A percentile compares a stretch with the other conserved stretches of the same genome.
These are phyloP conservation scores for Petrocephalus microphthalmus DNA, from an alignment of 2,113 vertebrate species.

Conservation along the genomic window DNA sequence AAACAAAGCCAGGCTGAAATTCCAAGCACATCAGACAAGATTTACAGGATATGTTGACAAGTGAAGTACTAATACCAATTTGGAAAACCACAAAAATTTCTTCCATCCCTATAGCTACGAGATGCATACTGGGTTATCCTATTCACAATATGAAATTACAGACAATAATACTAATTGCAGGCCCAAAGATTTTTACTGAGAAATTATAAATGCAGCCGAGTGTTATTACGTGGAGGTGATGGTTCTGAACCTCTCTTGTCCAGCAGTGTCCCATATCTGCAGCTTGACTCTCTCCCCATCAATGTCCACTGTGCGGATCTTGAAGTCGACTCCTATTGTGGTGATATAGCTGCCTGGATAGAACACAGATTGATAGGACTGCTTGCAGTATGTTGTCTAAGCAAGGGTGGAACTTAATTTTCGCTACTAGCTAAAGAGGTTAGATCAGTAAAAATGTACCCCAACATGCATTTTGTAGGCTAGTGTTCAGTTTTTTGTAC, in stretches of 20 bases:
- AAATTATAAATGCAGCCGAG: not conserved
- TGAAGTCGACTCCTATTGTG: conserved; percentile 75
- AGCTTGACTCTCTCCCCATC: conserved; percentile 71
- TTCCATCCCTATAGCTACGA: not conserved
- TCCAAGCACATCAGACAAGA: not conserved
- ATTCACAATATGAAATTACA: not conserved
- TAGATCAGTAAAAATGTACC: not conserved
- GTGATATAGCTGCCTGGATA: conserved; percentile 72
- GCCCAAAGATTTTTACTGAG: not conserved
- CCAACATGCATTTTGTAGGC: not conserved
- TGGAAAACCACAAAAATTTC: not conserved
- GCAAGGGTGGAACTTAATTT: not conserved
- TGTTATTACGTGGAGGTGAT: conserved; percentile 70
- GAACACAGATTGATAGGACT: not conserved
- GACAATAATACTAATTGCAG: not conserved
- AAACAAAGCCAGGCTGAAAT: not conserved
- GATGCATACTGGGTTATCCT: not conserved
- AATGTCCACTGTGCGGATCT: conserved; percentile 71
- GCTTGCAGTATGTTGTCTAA: not conserved
- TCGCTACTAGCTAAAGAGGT: not conserved
- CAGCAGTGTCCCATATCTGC: conserved; percentile 78
- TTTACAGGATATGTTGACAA: not conserved
- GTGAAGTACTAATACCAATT: not conserved
- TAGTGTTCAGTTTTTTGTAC: not conserved
- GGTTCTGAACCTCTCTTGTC: conserved; percentile 72